Evolutionary conservation across 1,140 invertebrate genomes (phyloP), one percentile per base, ranked within the genome.

Genomic region (Scaptodrosophila lebanonensis): DNA sequence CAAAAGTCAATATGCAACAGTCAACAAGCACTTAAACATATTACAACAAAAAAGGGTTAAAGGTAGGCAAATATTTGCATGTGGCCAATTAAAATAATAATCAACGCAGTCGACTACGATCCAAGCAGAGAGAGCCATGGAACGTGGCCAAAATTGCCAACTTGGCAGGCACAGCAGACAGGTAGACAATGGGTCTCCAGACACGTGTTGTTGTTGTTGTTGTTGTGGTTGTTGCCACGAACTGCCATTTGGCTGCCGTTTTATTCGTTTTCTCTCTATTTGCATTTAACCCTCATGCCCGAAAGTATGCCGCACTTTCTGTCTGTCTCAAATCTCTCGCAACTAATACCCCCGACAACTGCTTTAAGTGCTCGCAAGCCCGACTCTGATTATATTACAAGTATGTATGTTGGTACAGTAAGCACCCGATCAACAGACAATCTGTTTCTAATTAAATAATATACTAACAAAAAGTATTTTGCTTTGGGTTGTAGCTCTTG

Each of bases 31-130:
- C 75, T 79, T 83, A 62, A 39, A 38, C 61, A 62, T 75, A 79
- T 79, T 82, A 79, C 3, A 33, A 13, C 3, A 9, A 33, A 75
- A 79, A 79, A 82, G 75, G 75, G 75, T 79, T 79, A 79, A 79
- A 79, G 75, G 69, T 79, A 70, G 47, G 69, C 69, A 82, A 79
- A 79, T 79, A 79, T 79, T 79, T 79, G 45, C 54, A 40, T 39
- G 57, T 16, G 54, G 61, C 75, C 75, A 79, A 79, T 79, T 79
- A 79, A 79, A 82, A 79, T 70, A 82, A 82, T 82, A 82, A 75
- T 54, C 60, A 69, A 60, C 57, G 50, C 39, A 13, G 27, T 13
- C 12, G 20, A 25, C n/a, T n/a, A n/a, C n/a, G n/a, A n/a, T n/a
- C n/a, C n/a, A n/a, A n/a, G n/a, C 22, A 25, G 22, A 25, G 22